Evolutionary conservation across 2,888 invertebrate genomes (phyloP), one percentile per base, ranked within the genome.

Genomic region (Campoplex capitator): DNA sequence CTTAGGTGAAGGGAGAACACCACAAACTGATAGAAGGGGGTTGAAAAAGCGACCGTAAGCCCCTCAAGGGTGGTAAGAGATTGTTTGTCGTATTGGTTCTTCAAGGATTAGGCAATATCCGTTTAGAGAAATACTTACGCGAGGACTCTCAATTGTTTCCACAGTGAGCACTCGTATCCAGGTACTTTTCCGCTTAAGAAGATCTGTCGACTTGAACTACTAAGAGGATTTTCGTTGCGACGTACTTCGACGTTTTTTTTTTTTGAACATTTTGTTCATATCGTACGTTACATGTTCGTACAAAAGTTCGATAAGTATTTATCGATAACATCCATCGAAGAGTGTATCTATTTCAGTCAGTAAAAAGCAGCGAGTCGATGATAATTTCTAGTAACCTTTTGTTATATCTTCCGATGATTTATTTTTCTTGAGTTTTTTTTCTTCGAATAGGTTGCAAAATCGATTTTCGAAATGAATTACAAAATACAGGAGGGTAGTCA

Each of bases 71-170:
- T 91, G 91, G 92, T 93, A 93, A 93, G 93, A 93, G 93, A 94
- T 94, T 94, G 93, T 93, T 94, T 93, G 93, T 93, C 91, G 92
- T 92, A 93, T 92, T 92, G 92, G 93, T 93, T 92, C 91, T 90
- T 88, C 88, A 85, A 89, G 89, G 91, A 92, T 93, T 92, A 92
- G 74, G 89, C 90, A 89, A 92, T 92, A 92, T 92, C 91, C 91
- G 92, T 92, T 92, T 91, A 92, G 89, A 90, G 89, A 90, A 91
- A 90, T 91, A 88, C 86, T 84, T 81, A 86, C 77, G 67, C 71
- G 62, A 65, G 85, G 86, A 84, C 62, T 81, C 84, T 86, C 56
- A 48, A 65, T 56, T 86, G 88, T 84, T 89, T 81, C 45, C 80
- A 79, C 83, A 77, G 75, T 73, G 28, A 78, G 74, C 77, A 51